phyloP scores from a whole-genome alignment of 2,888 invertebrate species.

The Scaptomyza polygonia region DNA sequence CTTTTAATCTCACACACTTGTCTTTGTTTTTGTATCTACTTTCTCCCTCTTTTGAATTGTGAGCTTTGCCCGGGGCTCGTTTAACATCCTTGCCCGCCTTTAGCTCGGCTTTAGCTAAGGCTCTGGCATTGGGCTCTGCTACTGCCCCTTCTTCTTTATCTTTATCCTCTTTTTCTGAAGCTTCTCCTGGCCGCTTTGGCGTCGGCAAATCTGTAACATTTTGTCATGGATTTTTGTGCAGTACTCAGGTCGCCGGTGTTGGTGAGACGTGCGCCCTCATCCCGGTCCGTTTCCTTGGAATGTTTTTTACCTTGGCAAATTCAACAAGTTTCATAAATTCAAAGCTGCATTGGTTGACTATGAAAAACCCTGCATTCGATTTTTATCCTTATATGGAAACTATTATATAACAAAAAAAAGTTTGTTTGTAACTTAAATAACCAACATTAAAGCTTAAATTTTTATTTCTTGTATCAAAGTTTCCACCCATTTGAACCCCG shows the following conservation, averaged over 20 bases:
- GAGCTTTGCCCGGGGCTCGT: conserved; percentile 28
- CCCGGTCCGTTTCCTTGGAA: conserved; percentile 51
- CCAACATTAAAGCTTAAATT: too few species aligned
- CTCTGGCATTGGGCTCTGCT: conserved; percentile 11
- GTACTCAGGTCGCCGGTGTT: conserved; percentile 14
- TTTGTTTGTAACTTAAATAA: too few species aligned
- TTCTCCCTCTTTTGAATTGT: neutral
- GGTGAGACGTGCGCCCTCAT: conserved; percentile 12
- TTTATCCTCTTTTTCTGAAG: conserved; percentile 1
- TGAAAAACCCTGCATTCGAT: conserved; percentile 11
- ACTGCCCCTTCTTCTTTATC: conserved; percentile 8
- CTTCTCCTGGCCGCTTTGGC: conserved; percentile 26
- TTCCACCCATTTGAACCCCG: too few species aligned
- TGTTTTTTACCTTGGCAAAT: conserved; percentile 58
- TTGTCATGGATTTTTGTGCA: conserved; percentile 66
- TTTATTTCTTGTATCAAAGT: too few species aligned
- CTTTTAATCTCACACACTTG: conserved; percentile 3
- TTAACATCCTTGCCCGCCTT: conserved; percentile 54
- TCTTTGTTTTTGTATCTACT: neutral
- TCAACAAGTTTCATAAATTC: conserved; percentile 58
- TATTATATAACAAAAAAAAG: too few species aligned
- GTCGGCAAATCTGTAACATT: conserved; percentile 71
- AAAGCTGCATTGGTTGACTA: neutral
- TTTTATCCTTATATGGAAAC: too few species aligned
- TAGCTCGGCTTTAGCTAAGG: conserved; percentile 4